Evolutionary conservation across 2,797 vertebrate species (phyloP).

Genomic region (Enteromius paludinosus): DNA sequence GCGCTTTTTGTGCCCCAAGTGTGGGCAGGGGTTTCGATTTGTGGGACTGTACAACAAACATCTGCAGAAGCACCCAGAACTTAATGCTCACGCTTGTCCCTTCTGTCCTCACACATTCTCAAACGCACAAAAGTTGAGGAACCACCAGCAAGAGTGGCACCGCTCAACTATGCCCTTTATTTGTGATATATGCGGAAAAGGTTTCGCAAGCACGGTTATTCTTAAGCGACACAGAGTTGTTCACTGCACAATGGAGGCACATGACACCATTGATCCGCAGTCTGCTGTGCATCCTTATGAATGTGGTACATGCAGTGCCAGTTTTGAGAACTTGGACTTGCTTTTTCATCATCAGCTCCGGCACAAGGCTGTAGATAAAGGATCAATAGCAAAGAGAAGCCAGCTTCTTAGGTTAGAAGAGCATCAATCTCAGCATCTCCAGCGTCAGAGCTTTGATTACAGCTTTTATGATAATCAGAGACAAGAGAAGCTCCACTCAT

Average conservation of each 20-base stretch:
- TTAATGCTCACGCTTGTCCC: constrained; percentile 57
- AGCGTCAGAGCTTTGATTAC: background rate
- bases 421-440: background rate
- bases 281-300: constrained; percentile 73
- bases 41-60: constrained; percentile 74
- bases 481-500: background rate
- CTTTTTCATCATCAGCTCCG: constrained; percentile 78
- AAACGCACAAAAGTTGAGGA: constrained; percentile 53
- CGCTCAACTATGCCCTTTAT: constrained; percentile 53
- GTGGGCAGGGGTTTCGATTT: constrained; percentile 78
- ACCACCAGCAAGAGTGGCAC: constrained; percentile 61
- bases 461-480: background rate
- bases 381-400: constrained; percentile 33
- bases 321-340: constrained; percentile 75
- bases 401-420: constrained; percentile 21
- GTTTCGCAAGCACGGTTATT: constrained; percentile 54
- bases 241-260: constrained; percentile 48
- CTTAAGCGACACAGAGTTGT: constrained; percentile 59
- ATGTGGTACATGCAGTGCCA: constrained; percentile 76
- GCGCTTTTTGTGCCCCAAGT: constrained; percentile 77
- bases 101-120: constrained; percentile 60
- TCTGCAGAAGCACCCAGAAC: constrained; percentile 76
- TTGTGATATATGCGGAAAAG: constrained; percentile 63
- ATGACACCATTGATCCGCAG: constrained; percentile 41
- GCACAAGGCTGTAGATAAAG: constrained; percentile 68